Base-by-base conservation (phyloP, 2,888 invertebrate species). In the Lottia scabra region DNA sequence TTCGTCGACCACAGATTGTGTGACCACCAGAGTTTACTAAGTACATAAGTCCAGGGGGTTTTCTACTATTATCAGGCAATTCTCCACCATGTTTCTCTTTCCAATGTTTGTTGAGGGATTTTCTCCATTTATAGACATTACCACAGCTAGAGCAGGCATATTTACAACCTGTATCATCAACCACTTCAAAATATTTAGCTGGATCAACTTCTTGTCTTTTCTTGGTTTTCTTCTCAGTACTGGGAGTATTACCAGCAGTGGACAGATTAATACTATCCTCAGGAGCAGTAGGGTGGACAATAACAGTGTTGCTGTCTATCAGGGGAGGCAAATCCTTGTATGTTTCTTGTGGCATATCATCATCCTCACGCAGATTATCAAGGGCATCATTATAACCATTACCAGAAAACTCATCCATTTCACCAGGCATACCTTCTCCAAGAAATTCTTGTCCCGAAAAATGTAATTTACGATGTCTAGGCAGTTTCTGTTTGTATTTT, bases 41-140 rank as follows among this genome's bases (percentile, higher is more conserved):
- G 67, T 75, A 75, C 64, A 70, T 64, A 73, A 79, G 71, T 48
- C 82, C 81, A 26, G 82, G 81, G 30, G 85, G 84, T 38, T 80
- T 81, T 67, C 81, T 82, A 13, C 79, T 77, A 48, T 81, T 78
- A 44, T 83, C 86, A 46, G 87, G 85, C 3, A 81, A 80, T 66
- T 88, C 88, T 43, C 85, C 84, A 75, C 83, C 85, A 79, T 89
- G 89, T 75, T 89, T 89, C 75, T 89, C 89, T 80, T 89, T 89
- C 89, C 89, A 89, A 80, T 89, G 89, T 77, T 89, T 89, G 79
- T 89, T 89, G 23, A 89, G 79, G 16, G 88, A 88, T 76, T 89
- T 89, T 63, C 88, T 78, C 89, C 89, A 89, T 73, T 88, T 88
- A 81, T 89, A 89, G 27, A 88, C 85, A 78, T 89, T 89, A 16